Conservation (phyloP, 2,888 invertebrate species). For the Folsomia candida region DNA sequence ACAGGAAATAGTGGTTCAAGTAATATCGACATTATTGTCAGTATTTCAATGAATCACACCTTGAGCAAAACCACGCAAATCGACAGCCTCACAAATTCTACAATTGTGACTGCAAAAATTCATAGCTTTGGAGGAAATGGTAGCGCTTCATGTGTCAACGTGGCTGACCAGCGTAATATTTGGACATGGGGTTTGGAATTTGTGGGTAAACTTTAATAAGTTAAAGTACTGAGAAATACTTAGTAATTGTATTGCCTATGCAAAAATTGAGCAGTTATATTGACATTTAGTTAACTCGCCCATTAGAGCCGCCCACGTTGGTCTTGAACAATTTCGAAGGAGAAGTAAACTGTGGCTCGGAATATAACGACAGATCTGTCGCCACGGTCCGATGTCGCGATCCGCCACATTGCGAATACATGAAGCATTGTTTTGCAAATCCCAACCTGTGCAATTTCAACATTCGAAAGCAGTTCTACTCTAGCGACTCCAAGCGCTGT, state of each 20-base stretch:
- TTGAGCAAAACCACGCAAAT: not conserved
- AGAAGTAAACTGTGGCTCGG: constrained; percentile 23
- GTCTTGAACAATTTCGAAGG: constrained; percentile 23
- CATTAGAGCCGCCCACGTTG: constrained; percentile 10
- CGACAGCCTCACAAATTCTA: not conserved
- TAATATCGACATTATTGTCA: not conserved
- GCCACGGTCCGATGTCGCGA: constrained; percentile 26
- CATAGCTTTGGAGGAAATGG: not conserved
- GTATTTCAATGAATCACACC: not conserved
- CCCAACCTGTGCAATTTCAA: constrained; percentile 21
- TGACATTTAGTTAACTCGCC: too few relatives aligned
- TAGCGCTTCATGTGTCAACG: not conserved
- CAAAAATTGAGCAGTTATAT: too few relatives aligned
- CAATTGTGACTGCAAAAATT: not conserved
- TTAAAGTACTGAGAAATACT: too few relatives aligned
- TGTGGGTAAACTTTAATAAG: too few relatives aligned
- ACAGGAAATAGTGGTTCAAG: not conserved
- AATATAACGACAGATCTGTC: not conserved
- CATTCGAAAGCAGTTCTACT: constrained; percentile 25
- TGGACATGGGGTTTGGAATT: not conserved
- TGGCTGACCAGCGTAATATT: too few relatives aligned
- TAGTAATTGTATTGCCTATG: too few relatives aligned
- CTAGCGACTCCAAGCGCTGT: not conserved
- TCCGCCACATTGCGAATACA: constrained; percentile 19
- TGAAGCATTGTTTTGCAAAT: constrained; percentile 18